These are phyloP conservation scores for Zaprionus inermis DNA, from an alignment of 1,140 invertebrate genomes.

Conservation along the genomic window DNA sequence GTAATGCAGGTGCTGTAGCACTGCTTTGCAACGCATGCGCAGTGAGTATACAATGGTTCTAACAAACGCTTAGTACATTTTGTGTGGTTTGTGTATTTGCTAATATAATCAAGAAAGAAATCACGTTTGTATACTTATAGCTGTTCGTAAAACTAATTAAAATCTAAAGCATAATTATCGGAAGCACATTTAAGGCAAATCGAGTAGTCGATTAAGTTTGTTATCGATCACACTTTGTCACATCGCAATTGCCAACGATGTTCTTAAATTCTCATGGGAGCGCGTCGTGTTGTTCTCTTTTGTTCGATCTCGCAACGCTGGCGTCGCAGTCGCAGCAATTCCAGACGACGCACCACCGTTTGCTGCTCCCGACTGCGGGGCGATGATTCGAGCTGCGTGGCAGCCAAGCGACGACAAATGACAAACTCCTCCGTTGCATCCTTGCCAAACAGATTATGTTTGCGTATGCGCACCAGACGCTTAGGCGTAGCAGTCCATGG, in stretches of 20 bases:
- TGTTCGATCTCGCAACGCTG: conserved; percentile 25
- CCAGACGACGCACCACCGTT: conserved; percentile 33
- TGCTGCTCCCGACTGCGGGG: conserved; percentile 30
- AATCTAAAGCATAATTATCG: conserved; percentile 57
- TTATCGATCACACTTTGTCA: conserved; percentile 31
- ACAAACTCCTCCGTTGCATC: conserved; percentile 40
- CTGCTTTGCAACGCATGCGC: too few species aligned
- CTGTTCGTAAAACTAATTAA: conserved; percentile 24
- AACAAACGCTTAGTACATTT: conserved; percentile 1
- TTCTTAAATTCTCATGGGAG: conserved; percentile 48
- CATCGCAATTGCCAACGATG: neutral
- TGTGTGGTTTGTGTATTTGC: conserved; percentile 30
- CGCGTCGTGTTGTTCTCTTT: conserved; percentile 30
- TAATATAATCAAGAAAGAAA: conserved; percentile 11
- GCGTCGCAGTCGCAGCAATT: conserved; percentile 31
- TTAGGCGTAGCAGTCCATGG: conserved; percentile 47
- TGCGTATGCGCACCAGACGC: conserved; percentile 49
- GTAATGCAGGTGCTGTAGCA: too few species aligned
- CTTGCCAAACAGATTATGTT: conserved; percentile 57
- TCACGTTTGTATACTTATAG: conserved; percentile 59
- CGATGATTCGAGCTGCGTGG: conserved; percentile 9
- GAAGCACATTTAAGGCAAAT: conserved; percentile 53
- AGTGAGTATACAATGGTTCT: too few species aligned
- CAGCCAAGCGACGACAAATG: conserved; percentile 43
- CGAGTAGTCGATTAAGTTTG: conserved; percentile 1